Percentiles rank a stretch among this genome's conserved stretches.
Conservation (phyloP, 2,797 vertebrate genomes). For the Liparis tanakae region DNA sequence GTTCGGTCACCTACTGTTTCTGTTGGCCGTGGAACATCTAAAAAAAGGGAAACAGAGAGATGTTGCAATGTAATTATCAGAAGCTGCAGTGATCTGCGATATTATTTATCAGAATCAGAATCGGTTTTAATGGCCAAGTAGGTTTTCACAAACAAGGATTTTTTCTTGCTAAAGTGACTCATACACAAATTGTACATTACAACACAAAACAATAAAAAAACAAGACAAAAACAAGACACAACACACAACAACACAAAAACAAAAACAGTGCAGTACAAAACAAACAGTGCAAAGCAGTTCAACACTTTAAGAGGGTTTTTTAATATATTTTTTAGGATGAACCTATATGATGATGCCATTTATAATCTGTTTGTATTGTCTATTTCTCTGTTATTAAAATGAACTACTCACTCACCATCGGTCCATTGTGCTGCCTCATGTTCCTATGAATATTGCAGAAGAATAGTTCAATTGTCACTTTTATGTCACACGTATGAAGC, state of each 20-base stretch:
- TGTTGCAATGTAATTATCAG: background rate
- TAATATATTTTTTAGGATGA: no score
- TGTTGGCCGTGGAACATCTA: slow-evolving; percentile 31
- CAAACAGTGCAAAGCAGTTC: no score
- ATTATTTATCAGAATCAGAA: no score
- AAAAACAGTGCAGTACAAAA: no score
- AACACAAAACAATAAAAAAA: no score
- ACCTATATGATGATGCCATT: background rate
- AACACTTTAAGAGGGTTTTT: no score
- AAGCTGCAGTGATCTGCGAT: background rate
- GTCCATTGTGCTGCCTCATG: background rate
- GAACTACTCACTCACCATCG: slow-evolving; percentile 39
- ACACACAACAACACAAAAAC: no score
- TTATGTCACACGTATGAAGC: background rate
- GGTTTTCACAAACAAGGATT: no score
- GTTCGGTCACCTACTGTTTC: slow-evolving; percentile 61
- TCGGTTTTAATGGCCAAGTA: no score
- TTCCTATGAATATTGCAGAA: slow-evolving; percentile 41
- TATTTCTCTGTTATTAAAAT: background rate
- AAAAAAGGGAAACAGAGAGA: slow-evolving; percentile 28
- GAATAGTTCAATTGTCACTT: background rate
- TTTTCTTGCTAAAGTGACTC: no score
- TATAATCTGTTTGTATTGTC: background rate
- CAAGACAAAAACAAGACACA: no score
- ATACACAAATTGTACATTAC: no score